Conservation (phyloP, 2,888 invertebrate genomes). For the Drosophila affinis region DNA sequence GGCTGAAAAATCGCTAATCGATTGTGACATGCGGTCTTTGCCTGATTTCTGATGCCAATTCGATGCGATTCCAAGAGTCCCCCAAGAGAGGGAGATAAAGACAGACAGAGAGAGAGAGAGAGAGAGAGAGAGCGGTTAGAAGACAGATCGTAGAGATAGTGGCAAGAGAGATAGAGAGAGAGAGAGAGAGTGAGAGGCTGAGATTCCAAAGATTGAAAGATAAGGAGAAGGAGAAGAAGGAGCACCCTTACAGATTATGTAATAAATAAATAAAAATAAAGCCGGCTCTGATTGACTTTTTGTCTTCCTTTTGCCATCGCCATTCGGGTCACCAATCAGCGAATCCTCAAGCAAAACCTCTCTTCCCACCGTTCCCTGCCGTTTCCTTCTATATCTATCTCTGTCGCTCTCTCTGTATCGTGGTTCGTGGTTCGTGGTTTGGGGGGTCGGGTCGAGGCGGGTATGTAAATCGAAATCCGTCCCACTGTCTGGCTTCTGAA, state of each 20-base stretch:
- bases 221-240: neutral
- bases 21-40: slow-evolving; percentile 60
- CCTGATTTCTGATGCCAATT: slow-evolving; percentile 59
- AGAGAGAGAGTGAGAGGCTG: neutral
- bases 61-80: slow-evolving; percentile 21
- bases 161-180: neutral
- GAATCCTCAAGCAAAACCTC: neutral
- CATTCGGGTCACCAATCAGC: neutral
- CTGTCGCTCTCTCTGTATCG: neutral
- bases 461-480: slow-evolving; percentile 58
- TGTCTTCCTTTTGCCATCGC: neutral
- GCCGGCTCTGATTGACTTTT: slow-evolving; percentile 4
- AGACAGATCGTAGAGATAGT: neutral
- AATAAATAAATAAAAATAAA: slow-evolving; percentile 39
- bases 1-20: slow-evolving; percentile 47
- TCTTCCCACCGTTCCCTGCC: neutral
- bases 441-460: neutral
- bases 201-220: neutral
- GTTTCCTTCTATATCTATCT: neutral
- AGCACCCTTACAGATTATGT: slow-evolving; percentile 53
- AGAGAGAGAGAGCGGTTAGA: neutral
- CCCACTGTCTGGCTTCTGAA: slow-evolving; percentile 5
- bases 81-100: neutral
- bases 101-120: neutral
- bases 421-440: too few species aligned